Base-by-base conservation (phyloP, 2,113 vertebrate genomes). In the Entelurus aequoreus region DNA sequence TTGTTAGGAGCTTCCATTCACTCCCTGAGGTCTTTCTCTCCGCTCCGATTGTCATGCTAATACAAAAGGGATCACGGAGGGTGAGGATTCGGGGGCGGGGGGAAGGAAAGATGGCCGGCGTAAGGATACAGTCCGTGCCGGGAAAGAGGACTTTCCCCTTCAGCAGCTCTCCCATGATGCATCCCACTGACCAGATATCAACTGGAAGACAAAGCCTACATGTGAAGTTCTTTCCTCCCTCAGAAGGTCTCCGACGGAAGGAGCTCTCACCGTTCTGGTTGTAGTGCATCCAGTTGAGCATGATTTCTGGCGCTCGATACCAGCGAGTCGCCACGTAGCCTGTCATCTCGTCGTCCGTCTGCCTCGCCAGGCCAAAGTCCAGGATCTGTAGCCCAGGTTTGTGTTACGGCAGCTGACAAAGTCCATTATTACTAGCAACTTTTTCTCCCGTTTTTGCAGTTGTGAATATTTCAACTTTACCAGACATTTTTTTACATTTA, bases 251-350 rank as follows among this genome's bases (percentile, higher is more conserved):
- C 12, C 0, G 3, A 10, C 48, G 8, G 38, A 16, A 11, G 6
- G 5, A 4, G 5, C 21, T 2, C 59, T 82, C 80, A 98, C 96
- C 96, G 75, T 96, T 98, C 81, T 97, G 95, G 83, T 96, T 98
- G 80, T 99, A 99, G 78, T 99, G 96, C 96, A 98, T 99, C 96
- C 96, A 98, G 81, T 98, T 98, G 52, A 99, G 91, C 96, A 98
- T 98, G 81, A 98, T 98, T 88, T 99, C 96, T 0, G 96, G 96
- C 1, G 96, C 96, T 69, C 95, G 90, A 78, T 99, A 99, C 96
- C 96, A 98, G 62, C 96, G 93, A 8, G 96, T 98, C 21, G 96
- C 96, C 79, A 99, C 96, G 0, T 99, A 99, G 6, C 96, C 96
- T 0, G 96, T 99, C 95, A 99, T 99, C 86, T 99, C 96, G 52